phyloP scores from a whole-genome alignment of 2,113 vertebrate genomes.

The Cynoglossus semilaevis region DNA sequence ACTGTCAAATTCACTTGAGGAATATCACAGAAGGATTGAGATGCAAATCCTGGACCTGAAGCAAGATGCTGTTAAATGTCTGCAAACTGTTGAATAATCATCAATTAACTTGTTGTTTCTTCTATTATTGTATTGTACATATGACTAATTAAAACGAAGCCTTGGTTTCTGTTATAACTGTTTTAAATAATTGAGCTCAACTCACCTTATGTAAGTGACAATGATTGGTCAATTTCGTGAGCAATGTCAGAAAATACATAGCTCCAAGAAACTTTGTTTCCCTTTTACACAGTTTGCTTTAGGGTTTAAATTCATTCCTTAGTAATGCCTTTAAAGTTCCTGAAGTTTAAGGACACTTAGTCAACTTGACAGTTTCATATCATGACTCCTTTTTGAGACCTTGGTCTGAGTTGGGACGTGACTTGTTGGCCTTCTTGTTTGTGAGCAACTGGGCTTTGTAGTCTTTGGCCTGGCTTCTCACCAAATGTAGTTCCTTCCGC shows the following conservation, averaged over 20 bases:
- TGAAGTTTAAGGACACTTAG: neutral
- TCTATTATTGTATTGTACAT: neutral
- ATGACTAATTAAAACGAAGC: too few relatives aligned
- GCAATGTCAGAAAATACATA: too few relatives aligned
- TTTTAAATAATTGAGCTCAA: too few relatives aligned
- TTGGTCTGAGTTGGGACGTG: neutral
- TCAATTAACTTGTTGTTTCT: too few relatives aligned
- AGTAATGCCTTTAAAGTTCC: neutral
- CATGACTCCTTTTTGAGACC: neutral
- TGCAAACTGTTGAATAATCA: conserved; percentile 26
- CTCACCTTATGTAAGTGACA: too few relatives aligned
- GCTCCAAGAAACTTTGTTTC: too few relatives aligned
- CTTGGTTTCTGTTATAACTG: too few relatives aligned
- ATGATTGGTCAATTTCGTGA: too few relatives aligned
- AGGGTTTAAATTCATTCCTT: neutral
- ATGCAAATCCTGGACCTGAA: conserved; percentile 49
- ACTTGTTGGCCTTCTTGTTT: conserved; percentile 55
- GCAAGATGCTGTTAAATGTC: conserved; percentile 59
- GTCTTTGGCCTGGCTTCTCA: conserved; percentile 46
- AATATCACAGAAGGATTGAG: conserved; percentile 64
- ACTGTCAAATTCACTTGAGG: conserved; percentile 60
- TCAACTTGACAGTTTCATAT: neutral
- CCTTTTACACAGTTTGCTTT: neutral
- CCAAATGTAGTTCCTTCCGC: conserved; percentile 52
- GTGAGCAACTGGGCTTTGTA: conserved; percentile 22